Evolutionary conservation across 1,140 invertebrate genomes (phyloP).

Genomic region (Tyrophagus putrescentiae): DNA sequence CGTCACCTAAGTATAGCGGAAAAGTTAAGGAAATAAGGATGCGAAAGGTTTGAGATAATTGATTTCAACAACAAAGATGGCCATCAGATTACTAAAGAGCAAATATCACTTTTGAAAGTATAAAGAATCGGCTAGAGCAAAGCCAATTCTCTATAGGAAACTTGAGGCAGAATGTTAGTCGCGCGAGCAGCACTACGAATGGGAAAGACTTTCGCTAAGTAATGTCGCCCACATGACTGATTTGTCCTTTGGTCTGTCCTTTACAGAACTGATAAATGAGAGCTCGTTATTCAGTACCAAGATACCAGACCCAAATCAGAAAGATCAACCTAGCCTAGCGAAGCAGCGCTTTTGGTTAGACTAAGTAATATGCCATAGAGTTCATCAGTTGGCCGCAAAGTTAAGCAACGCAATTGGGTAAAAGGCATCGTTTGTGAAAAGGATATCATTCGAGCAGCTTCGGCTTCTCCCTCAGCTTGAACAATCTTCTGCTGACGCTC

Average conservation of each 20-base stretch:
- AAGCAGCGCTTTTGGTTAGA: neutral
- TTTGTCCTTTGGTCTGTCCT: slow-evolving; percentile 17
- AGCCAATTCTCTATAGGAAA: slow-evolving; percentile 18
- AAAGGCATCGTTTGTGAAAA: slow-evolving; percentile 38
- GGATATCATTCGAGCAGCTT: slow-evolving; percentile 92
- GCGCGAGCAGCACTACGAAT: neutral
- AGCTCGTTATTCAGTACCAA: slow-evolving; percentile 11
- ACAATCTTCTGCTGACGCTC: slow-evolving; percentile 99
- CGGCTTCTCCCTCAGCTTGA: slow-evolving; percentile 97
- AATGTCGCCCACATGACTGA: neutral
- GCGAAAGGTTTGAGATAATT: slow-evolving; percentile 7
- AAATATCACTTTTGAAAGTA: slow-evolving; percentile 27
- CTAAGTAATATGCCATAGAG: slow-evolving; percentile 1
- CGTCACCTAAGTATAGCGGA: slow-evolving; percentile 67
- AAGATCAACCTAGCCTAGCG: neutral
- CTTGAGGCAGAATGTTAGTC: neutral
- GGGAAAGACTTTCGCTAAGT: neutral
- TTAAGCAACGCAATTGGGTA: neutral
- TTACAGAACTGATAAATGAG: slow-evolving; percentile 20
- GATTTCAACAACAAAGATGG: neutral
- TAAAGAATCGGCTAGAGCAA: too few species aligned
- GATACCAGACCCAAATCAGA: slow-evolving; percentile 19
- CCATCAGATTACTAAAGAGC: slow-evolving; percentile 37
- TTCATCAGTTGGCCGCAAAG: slow-evolving; percentile 19
- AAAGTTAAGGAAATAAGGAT: slow-evolving; percentile 46